Evolutionary conservation across 2,113 vertebrate genomes (phyloP).

Genomic region (Xiphophorus maculatus): DNA sequence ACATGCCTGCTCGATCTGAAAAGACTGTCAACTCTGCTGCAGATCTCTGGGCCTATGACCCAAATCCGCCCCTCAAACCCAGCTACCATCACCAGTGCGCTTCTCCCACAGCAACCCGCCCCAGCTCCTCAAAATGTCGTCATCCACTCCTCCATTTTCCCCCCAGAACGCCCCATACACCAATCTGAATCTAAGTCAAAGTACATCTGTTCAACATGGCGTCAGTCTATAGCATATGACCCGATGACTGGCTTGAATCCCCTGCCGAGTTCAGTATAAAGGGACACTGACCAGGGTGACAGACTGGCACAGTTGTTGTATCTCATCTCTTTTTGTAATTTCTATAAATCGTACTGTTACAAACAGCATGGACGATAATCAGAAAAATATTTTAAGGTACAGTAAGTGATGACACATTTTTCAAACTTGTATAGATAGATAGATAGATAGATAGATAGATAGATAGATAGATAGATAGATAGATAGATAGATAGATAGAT

Average conservation of each 20-base stretch:
- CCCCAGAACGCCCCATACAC: constrained; percentile 51
- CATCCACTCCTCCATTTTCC: constrained; percentile 36
- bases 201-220: constrained; percentile 79
- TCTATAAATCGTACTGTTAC: neutral
- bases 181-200: constrained; percentile 71
- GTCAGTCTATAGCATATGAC: constrained; percentile 61
- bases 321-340: constrained; percentile 1
- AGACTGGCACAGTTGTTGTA: constrained; percentile 6
- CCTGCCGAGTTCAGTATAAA: constrained; percentile 36
- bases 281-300: constrained; percentile 10
- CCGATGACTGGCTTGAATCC: constrained; percentile 33
- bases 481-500: constrained; percentile 40
- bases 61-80: constrained; percentile 42
- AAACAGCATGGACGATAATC: neutral
- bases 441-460: no score
- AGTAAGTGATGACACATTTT: no score
- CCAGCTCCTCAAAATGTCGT: constrained; percentile 48
- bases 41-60: constrained; percentile 31
- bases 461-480: neutral
- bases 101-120: constrained; percentile 34
- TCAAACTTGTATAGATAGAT: neutral
- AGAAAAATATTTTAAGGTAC: no score
- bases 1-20: constrained; percentile 62
- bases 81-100: constrained; percentile 13
- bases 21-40: constrained; percentile 61